Base-by-base conservation (phyloP, 1,140 invertebrate genomes). In the Drosophila tropicalis region DNA sequence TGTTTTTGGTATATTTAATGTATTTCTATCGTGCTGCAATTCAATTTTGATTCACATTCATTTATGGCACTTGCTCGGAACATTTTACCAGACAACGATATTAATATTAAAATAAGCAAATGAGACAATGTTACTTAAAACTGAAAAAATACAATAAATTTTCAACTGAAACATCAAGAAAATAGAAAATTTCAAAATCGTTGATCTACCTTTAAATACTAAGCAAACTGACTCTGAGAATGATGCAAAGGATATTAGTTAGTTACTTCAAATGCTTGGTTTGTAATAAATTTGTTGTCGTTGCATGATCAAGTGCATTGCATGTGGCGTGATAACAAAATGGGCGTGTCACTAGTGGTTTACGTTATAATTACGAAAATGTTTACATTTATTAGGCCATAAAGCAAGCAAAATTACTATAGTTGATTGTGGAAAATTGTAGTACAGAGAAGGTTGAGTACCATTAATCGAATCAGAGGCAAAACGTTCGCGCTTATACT, bases 291-390 rank as follows among this genome's bases (percentile, higher is more conserved):
- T 12, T 9, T 19, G 44, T 51, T 51, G 9, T 22, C 19, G 44
- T 51, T 51, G 44, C 44, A 65, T 57, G 72, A 71, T 29, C 36
- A 44, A 57, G 36, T 29, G 34, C 41, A 57, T 39, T 61, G 56
- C 68, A 71, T 71, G 40, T 57, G 36, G 57, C 39, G 15, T 67
- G 70, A 56, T 70, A 72, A 41, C 64, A 34, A 25, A 67, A 70
- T 69, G 66, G 66, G 72, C 61, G 36, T 66, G 81, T 72, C 78
- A 75, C 44, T 19, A 54, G 66, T 22, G 47, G 40, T 34, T 62
- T 22, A 62, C 76, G 75, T 82, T 79, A 85, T 79, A 86, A 85
- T 85, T 86, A 75, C 81, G 86, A 75, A 82, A 86, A 51, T 51
- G 44, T 86, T 79, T 81, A 79, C 60, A 79, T 74, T 81, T 85